phyloP scores from a whole-genome alignment of 1,140 invertebrate genomes.

The Zelostemma sp. region DNA sequence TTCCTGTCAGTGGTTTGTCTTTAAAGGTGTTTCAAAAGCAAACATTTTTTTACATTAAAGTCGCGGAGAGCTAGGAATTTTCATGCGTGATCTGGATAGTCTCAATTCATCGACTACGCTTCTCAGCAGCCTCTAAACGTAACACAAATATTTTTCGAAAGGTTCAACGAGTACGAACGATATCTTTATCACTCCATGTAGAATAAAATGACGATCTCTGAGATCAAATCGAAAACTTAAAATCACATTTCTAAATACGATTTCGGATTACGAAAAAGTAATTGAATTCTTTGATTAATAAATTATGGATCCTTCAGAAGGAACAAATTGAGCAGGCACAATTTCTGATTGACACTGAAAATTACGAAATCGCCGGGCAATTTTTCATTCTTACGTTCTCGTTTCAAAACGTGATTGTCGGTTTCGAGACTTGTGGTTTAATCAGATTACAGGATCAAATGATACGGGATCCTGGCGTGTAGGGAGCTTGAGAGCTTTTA shows the following conservation, averaged over 20 bases:
- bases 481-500: conserved; percentile 22
- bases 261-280: too few relatives aligned
- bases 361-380: conserved; percentile 22
- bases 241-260: too few relatives aligned
- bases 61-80: conserved; percentile 19
- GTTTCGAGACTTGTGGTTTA: conserved; percentile 32
- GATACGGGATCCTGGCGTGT: conserved; percentile 35
- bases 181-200: conserved; percentile 14
- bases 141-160: conserved; percentile 21
- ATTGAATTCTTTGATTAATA: too few relatives aligned
- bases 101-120: conserved; percentile 28
- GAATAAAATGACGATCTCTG: too few relatives aligned
- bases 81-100: conserved; percentile 37
- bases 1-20: conserved; percentile 22
- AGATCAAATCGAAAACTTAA: too few relatives aligned
- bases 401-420: conserved; percentile 46
- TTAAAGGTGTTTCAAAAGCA: conserved; percentile 26
- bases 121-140: conserved; percentile 28
- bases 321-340: conserved; percentile 2
- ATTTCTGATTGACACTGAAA: conserved; percentile 5
- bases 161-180: conserved; percentile 1
- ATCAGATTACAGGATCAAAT: conserved; percentile 49
- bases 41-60: conserved; percentile 17
- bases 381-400: conserved; percentile 29
- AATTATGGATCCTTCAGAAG: too few relatives aligned